Evolutionary conservation across 2,113 vertebrate species (phyloP).

Genomic region (Labrus mixtus): DNA sequence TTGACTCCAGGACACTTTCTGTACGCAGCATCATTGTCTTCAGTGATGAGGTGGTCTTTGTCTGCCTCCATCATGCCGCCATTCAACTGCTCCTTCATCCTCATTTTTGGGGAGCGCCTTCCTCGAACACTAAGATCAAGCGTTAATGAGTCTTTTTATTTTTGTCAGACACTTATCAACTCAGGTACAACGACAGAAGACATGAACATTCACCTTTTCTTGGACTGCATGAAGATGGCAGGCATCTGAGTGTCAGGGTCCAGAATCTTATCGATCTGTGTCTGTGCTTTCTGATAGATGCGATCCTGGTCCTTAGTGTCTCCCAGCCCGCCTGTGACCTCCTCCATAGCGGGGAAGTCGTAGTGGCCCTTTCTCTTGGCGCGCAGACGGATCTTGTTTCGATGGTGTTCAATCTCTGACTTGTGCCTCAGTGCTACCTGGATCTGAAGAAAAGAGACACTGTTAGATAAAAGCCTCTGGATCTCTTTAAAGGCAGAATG

Average conservation of each 20-base stretch:
- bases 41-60: constrained; percentile 93
- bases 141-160: neutral
- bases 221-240: constrained; percentile 90
- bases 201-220: constrained; percentile 85
- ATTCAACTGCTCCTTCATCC: constrained; percentile 90
- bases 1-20: constrained; percentile 95
- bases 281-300: constrained; percentile 94
- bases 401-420: constrained; percentile 98
- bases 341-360: constrained; percentile 95
- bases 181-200: neutral
- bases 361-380: constrained; percentile 98
- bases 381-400: constrained; percentile 96
- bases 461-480: neutral
- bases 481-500: too few species aligned
- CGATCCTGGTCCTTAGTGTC: constrained; percentile 91
- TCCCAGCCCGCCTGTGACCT: constrained; percentile 80
- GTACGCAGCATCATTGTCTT: constrained; percentile 93
- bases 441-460: constrained; percentile 79
- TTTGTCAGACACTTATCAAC: neutral
- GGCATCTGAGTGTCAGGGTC: constrained; percentile 89
- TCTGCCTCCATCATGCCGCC: constrained; percentile 89
- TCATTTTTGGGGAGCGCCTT: constrained; percentile 93
- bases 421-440: constrained; percentile 96
- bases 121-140: constrained; percentile 83
- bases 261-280: constrained; percentile 98